Evolutionary conservation across 2,888 invertebrate species (phyloP), one percentile per base, ranked within the genome.

Genomic region (Campaea margaritaria): DNA sequence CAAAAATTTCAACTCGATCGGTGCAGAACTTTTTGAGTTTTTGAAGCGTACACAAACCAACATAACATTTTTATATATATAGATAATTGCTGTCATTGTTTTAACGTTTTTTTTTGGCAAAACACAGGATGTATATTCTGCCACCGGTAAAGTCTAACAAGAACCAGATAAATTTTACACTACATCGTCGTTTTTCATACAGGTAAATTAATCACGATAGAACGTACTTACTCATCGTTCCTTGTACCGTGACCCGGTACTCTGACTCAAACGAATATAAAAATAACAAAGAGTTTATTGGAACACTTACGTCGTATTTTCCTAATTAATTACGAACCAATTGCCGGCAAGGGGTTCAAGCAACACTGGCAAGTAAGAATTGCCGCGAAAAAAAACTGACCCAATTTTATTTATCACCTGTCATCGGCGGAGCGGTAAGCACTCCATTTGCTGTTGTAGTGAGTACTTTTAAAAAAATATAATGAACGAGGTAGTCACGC

Each of bases 331-430:
- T 60, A 64, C 39, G 11, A 14, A 42, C 59, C 50, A 59, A 55
- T 55, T 59, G 50, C 28, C 38, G 36, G 53, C 49, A 49, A 54
- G 53, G 53, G 53, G 44, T 47, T 46, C 11, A n/a, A 15, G 39
- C 31, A 41, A 39, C 15, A 43, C 46, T 38, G 55, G 48, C 61
- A 42, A 57, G 58, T 57, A 58, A 64, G 56, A 49, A 60, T 63
- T 55, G 41, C 51, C 44, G 36, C 53, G 41, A 41, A 46, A 53
- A 46, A 65, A 62, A 62, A 63, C 41, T 67, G 68, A 62, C 69
- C 71, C 66, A 72, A 72, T 74, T 73, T 68, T 69, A 65, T 70
- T 66, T 72, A 70, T 72, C 70, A 70, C 69, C 73, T 75, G 72
- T 72, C 74, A 74, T 65, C 68, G 41, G 55, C 62, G 53, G 57